Percentiles rank a stretch among this genome's conserved stretches.
Evolutionary conservation across 2,113 vertebrate genomes (phyloP).

Genomic region (Nipponia nippon): DNA sequence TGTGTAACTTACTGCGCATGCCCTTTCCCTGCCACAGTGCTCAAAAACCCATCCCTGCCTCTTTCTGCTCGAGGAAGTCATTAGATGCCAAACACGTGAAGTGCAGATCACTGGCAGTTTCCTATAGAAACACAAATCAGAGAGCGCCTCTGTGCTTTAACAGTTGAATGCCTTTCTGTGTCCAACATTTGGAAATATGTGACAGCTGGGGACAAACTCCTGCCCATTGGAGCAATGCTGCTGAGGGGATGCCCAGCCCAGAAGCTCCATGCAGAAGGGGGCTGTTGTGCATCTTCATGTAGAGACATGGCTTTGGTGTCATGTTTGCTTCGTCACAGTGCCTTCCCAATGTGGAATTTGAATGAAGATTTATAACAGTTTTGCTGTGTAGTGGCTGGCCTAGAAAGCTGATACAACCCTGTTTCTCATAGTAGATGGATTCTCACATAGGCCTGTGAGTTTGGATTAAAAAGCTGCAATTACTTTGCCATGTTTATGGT

Average conservation of each 20-base stretch:
- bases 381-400: not conserved
- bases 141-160: fast-evolving
- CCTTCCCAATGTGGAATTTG: not conserved
- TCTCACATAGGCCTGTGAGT: not conserved
- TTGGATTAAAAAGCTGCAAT: not conserved
- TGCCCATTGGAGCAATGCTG: not conserved
- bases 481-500: not conserved
- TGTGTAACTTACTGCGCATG: not conserved
- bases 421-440: not conserved
- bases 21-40: not conserved
- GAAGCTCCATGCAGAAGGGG: fast-evolving
- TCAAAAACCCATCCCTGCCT: not conserved
- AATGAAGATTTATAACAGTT: not conserved
- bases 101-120: not conserved
- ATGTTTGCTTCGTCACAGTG: not conserved
- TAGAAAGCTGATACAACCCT: not conserved
- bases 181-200: not conserved
- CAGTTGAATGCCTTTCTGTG: not conserved
- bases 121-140: not conserved
- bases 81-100: not conserved
- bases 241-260: not conserved
- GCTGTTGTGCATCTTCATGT: not conserved
- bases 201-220: not conserved
- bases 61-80: not conserved
- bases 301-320: not conserved